Evolutionary conservation across 2,113 vertebrate genomes (phyloP).

Genomic region (Carlito syrichta): DNA sequence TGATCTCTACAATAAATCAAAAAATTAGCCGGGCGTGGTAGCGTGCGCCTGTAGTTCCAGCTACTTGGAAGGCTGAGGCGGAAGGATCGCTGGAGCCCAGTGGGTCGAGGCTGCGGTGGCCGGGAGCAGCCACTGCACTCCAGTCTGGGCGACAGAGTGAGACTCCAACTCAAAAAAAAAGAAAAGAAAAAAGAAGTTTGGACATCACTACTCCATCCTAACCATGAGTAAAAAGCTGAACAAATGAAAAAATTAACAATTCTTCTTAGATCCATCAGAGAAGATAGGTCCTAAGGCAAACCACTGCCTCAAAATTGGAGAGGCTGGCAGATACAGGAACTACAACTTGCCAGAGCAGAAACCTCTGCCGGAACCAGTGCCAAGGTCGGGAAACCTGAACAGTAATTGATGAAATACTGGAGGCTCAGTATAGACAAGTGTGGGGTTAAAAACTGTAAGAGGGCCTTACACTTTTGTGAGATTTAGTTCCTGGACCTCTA

Average conservation of each 20-base stretch:
- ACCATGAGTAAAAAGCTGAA: not conserved
- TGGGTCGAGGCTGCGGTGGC: too few relatives aligned
- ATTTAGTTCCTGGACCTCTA: not conserved
- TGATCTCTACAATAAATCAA: too few relatives aligned
- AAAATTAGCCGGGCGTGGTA: too few relatives aligned
- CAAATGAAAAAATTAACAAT: not conserved
- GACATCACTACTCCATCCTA: not conserved
- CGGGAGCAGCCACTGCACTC: too few relatives aligned
- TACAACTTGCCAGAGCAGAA: not conserved
- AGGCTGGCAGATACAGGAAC: not conserved
- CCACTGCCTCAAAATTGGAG: not conserved
- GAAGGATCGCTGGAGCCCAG: too few relatives aligned
- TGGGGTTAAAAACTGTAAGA: not conserved
- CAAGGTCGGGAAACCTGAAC: not conserved
- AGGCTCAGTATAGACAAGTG: not conserved
- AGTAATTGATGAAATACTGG: not conserved
- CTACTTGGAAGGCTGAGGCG: too few relatives aligned
- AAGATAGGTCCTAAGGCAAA: not conserved
- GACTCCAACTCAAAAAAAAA: too few relatives aligned
- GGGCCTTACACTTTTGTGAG: not conserved
- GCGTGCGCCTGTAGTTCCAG: too few relatives aligned
- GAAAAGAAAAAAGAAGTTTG: not conserved
- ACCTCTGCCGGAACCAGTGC: not conserved
- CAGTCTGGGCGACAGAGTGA: too few relatives aligned
- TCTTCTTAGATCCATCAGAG: not conserved